Percentiles rank a stretch among this genome's conserved stretches.
Conservation (phyloP, 1,140 invertebrate genomes). For the Anadara kagoshimensis region DNA sequence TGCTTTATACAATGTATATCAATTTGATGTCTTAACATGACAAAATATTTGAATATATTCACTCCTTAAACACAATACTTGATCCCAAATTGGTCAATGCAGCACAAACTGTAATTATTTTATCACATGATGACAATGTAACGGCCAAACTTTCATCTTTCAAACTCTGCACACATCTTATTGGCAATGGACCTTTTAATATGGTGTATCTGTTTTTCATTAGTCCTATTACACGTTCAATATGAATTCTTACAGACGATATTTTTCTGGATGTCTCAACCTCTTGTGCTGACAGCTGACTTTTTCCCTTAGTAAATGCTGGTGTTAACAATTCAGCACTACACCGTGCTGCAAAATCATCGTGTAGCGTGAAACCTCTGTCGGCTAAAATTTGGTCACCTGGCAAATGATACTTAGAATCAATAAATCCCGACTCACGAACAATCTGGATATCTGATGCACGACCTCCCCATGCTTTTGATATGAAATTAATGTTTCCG, state of each 20-base stretch:
- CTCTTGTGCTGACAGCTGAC: too few relatives aligned
- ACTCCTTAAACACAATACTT: too few relatives aligned
- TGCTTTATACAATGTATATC: too few relatives aligned
- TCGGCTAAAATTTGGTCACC: conserved; percentile 46
- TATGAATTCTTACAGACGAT: conserved; percentile 46
- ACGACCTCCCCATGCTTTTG: conserved; percentile 45
- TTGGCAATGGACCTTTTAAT: too few relatives aligned
- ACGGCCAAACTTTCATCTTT: not conserved
- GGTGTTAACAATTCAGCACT: conserved; percentile 41
- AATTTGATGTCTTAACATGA: too few relatives aligned
- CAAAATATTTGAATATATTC: too few relatives aligned
- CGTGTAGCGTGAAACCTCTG: conserved; percentile 36
- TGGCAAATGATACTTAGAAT: conserved; percentile 15
- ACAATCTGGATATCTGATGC: conserved; percentile 45
- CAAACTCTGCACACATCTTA: too few relatives aligned
- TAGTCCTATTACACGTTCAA: too few relatives aligned
- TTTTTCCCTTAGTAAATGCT: too few relatives aligned
- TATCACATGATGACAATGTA: conserved; percentile 11
- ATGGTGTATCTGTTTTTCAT: too few relatives aligned
- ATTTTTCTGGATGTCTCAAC: conserved; percentile 41
- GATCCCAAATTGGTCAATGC: conserved; percentile 31
- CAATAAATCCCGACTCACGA: conserved; percentile 29
- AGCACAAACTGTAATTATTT: conserved; percentile 26
- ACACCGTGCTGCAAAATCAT: conserved; percentile 42
- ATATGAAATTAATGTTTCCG: conserved; percentile 41